Evolutionary conservation across 2,797 vertebrate genomes (phyloP), one percentile per base, ranked within the genome.

Genomic region (Rhynchonycteris naso): DNA sequence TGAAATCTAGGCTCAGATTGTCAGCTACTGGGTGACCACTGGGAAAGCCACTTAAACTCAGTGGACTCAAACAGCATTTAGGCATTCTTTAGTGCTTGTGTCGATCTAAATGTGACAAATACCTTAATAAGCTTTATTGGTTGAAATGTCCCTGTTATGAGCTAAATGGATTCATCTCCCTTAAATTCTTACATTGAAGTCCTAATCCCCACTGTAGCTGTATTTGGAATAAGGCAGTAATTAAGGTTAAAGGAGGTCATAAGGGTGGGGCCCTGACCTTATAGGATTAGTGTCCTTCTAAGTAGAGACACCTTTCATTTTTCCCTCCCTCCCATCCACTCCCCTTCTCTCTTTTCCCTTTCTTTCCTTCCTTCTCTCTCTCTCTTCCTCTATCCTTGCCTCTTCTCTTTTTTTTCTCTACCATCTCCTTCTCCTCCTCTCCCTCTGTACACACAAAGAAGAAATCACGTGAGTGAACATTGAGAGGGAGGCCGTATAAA

Each of bases 301-400:
- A 79, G 50, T 52, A 52, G 16, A 84, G 43, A 94, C 15, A 7
- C 7, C 30, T 13, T 19, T 3, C 19, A 33, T 21, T 5, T 28
- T 7, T n/a, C 30, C 4, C 16, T 24, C 3, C 1, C 47, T 24
- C 12, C 15, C 11, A 6, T 0, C 22, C 9, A 43, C 21, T 4
- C 4, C 8, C 8, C 52, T 28, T 5, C 43, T 21, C 26, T 12
- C 19, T 16, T 33, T 65, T 6, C 22, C n/a, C 9, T 84, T 2
- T 14, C 7, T 43, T 19, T 52, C 4, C 6, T 30, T 16, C 14
- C 3, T 1, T 5, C 30, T 28, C 24, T 63, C 26, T 19, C 26
- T 22, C 38, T 43, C 15, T 71, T 28, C 8, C 13, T 28, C 1
- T 38, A 4, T 12, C 18, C 15, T 19, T 54, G 1, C 30, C 2